Conservation (phyloP, 2,797 vertebrate species). For the Sorex maritimensis region DNA sequence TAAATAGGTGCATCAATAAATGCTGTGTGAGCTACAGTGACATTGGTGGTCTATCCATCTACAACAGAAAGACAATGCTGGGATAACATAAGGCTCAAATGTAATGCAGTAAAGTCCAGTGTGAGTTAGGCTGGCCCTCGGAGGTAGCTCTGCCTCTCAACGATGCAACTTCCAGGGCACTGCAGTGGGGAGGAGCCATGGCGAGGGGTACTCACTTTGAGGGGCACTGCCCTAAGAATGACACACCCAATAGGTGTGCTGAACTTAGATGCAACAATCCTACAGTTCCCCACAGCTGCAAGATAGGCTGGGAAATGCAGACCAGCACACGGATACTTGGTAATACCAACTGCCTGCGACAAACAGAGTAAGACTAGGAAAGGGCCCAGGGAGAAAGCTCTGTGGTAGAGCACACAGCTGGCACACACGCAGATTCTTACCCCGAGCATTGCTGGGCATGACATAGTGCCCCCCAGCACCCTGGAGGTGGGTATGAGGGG, state of each 20-base stretch:
- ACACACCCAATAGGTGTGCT: not conserved
- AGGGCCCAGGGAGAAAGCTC: no score
- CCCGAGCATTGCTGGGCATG: no score
- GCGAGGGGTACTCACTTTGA: not conserved
- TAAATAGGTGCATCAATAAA: not conserved
- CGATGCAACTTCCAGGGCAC: not conserved
- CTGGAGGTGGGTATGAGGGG: not conserved
- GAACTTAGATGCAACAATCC: not conserved
- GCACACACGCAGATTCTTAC: no score
- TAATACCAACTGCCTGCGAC: not conserved
- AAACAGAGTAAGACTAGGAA: not conserved
- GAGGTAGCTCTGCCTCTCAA: not conserved
- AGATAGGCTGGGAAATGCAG: not conserved
- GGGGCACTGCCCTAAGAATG: not conserved
- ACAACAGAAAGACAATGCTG: not conserved
- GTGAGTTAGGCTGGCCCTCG: not conserved
- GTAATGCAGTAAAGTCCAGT: not conserved
- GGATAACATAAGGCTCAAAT: not conserved
- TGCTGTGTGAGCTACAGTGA: not conserved
- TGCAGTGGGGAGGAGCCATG: not conserved
- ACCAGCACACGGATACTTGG: not conserved
- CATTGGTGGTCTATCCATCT: not conserved
- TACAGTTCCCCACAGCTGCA: not conserved
- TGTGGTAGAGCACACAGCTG: no score
- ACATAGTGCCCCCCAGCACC: not conserved